phyloP scores from a whole-genome alignment of 2,797 vertebrate genomes.

The Acanthurus tractus region DNA sequence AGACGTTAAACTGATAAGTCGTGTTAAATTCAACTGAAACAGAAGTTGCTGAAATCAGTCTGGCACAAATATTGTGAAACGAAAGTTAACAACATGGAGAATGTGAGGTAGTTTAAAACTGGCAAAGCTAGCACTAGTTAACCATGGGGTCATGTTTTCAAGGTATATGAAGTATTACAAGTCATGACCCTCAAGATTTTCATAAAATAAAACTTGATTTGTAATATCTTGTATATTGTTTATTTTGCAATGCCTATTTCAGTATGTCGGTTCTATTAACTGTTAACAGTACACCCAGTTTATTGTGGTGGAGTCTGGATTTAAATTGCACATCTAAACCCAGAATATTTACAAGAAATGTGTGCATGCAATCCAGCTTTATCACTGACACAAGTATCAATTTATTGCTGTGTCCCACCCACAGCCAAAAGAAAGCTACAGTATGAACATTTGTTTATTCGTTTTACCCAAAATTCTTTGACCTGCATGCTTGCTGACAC shows the following conservation, averaged over 20 bases:
- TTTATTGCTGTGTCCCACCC: neutral
- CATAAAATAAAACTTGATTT: no score
- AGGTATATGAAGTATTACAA: neutral
- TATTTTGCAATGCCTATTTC: no score
- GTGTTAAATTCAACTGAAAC: neutral
- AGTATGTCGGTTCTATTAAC: no score
- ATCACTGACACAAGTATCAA: neutral
- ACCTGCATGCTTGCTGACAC: no score
- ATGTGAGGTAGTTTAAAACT: constrained; percentile 19
- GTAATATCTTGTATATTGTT: no score
- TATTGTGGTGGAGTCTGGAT: no score
- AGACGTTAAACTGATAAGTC: neutral
- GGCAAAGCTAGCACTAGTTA: neutral
- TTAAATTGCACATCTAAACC: neutral
- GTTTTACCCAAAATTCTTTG: neutral
- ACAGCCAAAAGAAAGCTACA: neutral
- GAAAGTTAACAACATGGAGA: neutral
- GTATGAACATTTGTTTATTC: neutral
- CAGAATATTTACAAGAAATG: neutral
- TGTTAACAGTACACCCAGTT: no score
- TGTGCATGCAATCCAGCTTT: neutral
- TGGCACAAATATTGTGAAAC: neutral
- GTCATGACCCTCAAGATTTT: neutral
- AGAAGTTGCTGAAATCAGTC: neutral
- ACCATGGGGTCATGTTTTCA: neutral